Conservation (phyloP, 2,888 invertebrate species). For the Tanytarsus gracilentus region DNA sequence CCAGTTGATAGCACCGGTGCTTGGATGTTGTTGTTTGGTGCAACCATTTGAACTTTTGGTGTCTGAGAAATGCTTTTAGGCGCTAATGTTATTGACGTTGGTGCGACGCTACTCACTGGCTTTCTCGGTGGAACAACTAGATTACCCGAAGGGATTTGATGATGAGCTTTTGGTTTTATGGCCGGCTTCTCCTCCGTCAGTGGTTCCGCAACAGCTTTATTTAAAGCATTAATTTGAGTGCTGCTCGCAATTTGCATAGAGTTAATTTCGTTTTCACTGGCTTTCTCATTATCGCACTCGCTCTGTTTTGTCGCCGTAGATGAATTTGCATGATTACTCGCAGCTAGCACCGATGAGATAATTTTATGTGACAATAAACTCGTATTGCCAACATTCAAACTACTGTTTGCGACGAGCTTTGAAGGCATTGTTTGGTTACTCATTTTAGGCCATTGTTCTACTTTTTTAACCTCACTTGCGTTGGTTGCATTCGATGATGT, state of each 20-base stretch:
- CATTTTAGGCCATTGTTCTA: slow-evolving; percentile 65
- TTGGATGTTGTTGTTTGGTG: slow-evolving; percentile 40
- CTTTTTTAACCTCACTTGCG: too few relatives aligned
- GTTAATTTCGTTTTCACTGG: slow-evolving; percentile 32
- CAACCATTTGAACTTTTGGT: slow-evolving; percentile 46
- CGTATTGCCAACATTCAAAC: slow-evolving; percentile 31
- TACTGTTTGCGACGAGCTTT: slow-evolving; percentile 61
- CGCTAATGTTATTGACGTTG: slow-evolving; percentile 53
- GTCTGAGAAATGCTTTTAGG: slow-evolving; percentile 42
- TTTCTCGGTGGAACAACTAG: slow-evolving; percentile 53
- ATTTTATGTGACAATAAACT: slow-evolving; percentile 23
- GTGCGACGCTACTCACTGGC: slow-evolving; percentile 79
- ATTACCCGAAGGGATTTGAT: slow-evolving; percentile 36
- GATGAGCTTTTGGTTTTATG: slow-evolving; percentile 41
- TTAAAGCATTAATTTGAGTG: slow-evolving; percentile 45
- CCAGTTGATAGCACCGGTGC: slow-evolving; percentile 43
- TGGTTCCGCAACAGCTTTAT: slow-evolving; percentile 41
- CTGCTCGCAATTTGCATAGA: slow-evolving; percentile 35
- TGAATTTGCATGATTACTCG: neutral
- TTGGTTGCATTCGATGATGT: slow-evolving; percentile 34
- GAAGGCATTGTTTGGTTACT: slow-evolving; percentile 89
- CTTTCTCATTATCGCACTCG: slow-evolving; percentile 35
- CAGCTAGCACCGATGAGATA: slow-evolving; percentile 21
- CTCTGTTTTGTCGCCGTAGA: slow-evolving; percentile 30
- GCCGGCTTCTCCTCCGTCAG: slow-evolving; percentile 36